Base-by-base conservation (phyloP, 2,888 invertebrate genomes). In the Acheta domesticus region DNA sequence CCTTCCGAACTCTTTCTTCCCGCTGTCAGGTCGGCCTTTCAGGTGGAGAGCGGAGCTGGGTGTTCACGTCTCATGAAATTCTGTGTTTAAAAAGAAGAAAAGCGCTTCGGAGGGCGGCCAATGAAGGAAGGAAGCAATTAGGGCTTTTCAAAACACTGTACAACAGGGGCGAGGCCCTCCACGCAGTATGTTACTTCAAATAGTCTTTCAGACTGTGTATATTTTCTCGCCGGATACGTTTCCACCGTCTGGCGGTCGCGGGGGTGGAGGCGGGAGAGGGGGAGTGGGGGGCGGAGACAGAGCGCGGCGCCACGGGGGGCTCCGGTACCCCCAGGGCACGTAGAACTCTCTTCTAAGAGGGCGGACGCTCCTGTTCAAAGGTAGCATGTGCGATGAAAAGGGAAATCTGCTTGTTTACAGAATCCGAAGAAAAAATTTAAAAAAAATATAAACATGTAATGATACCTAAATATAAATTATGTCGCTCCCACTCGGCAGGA, bases 91-190 rank as follows among this genome's bases (percentile, higher is more conserved):
- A 62, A 62, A 62, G 62, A 62, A 62, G 62, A 62, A 14, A n/a
- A 62, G 16, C 16, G 62, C 62, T 14, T 14, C 62, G 16, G 62
- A 62, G 16, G 62, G 62, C 62, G 62, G 62, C 62, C n/a, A 19
- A 14, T n/a, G 62, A 62, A 62, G 62, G 62, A 62, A 62, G 62
- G 62, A 62, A 62, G 62, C 62, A 62, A 62, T 62, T 62, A 62
- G 62, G 62, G 62, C 62, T 62, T 62, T 62, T 62, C 62, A 62
- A 62, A 62, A 62, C 62, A 62, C 62, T n/a, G 62, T n/a, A 62
- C 62, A 62, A 62, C 62, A 62, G 62, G 16, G n/a, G n/a, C 62
- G 62, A 14, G 36, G n/a, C 62, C 1, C 62, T 62, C n/a, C 62
- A 62, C 62, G 16, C 14, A 62, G 62, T 62, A n/a, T 62, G 62